Conservation (phyloP, 2,113 vertebrate genomes). For the Pycnonotus jocosus region DNA sequence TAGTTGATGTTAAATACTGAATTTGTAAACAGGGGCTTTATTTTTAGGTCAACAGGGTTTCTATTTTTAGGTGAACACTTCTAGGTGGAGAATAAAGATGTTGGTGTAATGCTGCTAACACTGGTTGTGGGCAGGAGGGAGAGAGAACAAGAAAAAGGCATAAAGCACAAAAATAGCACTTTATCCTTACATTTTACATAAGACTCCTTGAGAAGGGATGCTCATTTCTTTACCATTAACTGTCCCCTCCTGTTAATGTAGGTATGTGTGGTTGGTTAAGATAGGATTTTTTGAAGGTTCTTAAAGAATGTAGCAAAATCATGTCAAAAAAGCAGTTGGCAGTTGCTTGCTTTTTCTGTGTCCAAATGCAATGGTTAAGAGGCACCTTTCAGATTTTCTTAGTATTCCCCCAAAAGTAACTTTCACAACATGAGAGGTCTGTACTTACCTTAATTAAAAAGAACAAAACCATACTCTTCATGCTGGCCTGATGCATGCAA, state of each 20-base stretch:
- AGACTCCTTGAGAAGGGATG: not conserved
- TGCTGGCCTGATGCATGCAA: not conserved
- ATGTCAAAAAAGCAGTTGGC: not conserved
- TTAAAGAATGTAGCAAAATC: not conserved
- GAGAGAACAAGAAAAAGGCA: not conserved
- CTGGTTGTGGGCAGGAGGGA: not conserved
- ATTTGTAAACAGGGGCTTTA: not conserved
- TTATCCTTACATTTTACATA: not conserved
- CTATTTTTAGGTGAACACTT: not conserved
- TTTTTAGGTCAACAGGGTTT: not conserved
- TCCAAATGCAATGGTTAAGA: not conserved
- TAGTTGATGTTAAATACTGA: not conserved
- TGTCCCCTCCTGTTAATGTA: not conserved
- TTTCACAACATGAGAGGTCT: not conserved
- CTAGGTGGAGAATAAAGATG: not conserved
- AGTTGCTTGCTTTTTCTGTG: not conserved
- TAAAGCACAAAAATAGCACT: not conserved
- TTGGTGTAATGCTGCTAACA: not conserved
- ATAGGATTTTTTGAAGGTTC: not conserved
- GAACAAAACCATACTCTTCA: not conserved
- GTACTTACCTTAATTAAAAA: slow-evolving; percentile 31
- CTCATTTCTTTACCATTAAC: not conserved
- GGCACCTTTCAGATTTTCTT: not conserved
- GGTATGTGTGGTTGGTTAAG: not conserved
- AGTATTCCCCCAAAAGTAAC: not conserved